phyloP scores from a whole-genome alignment of 2,888 invertebrate species.

The Gandaritis pyraliata region DNA sequence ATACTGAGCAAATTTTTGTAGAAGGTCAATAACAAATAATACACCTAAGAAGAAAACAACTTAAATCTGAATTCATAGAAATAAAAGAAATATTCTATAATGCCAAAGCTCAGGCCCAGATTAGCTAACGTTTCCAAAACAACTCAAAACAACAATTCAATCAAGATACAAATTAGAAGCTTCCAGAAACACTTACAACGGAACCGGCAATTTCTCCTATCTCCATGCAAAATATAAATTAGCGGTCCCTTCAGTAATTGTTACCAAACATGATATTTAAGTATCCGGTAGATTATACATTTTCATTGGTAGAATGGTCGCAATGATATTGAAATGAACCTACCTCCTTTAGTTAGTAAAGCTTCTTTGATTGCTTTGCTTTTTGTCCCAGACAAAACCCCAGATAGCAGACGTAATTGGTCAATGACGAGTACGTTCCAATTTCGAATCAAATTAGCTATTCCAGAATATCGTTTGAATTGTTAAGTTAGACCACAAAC shows the following conservation, averaged over 20 bases:
- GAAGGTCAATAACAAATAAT: no score
- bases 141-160: conserved; percentile 28
- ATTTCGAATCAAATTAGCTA: conserved; percentile 25
- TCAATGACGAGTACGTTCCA: conserved; percentile 14
- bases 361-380: background rate
- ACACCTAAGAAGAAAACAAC: background rate
- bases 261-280: conserved; percentile 9
- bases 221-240: conserved; percentile 26
- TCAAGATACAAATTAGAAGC: conserved; percentile 29
- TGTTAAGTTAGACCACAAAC: conserved; percentile 26
- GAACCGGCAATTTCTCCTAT: conserved; percentile 15
- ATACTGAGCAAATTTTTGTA: no score
- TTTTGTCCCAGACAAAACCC: background rate
- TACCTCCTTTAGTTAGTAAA: background rate
- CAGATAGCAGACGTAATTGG: background rate
- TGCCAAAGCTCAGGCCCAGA: conserved; percentile 9
- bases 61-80: no score
- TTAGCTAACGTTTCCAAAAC: conserved; percentile 18
- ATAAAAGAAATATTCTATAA: conserved; percentile 5
- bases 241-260: conserved; percentile 21
- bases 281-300: background rate
- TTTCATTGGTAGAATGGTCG: background rate
- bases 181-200: conserved; percentile 9
- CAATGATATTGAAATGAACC: background rate
- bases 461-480: conserved; percentile 26